Evolutionary conservation across 2,113 vertebrate species (phyloP).

Genomic region (Gymnogyps californianus): DNA sequence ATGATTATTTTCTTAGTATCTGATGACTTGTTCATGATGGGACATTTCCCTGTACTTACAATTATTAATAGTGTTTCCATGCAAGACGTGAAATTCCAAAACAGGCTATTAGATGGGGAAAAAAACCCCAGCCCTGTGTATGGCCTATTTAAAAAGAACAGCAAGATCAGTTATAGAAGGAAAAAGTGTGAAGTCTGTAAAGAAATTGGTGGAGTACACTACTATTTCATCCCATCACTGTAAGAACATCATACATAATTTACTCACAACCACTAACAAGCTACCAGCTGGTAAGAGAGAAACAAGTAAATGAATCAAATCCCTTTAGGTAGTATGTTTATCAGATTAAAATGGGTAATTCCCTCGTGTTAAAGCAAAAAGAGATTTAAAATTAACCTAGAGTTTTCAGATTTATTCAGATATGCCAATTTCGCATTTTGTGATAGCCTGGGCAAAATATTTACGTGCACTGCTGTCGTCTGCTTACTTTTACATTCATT

Average conservation of each 20-base stretch:
- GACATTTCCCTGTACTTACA: neutral
- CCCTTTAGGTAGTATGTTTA: neutral
- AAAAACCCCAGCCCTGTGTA: rapidly evolving
- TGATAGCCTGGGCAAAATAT: rapidly evolving
- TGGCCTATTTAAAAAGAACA: neutral
- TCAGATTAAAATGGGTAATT: neutral
- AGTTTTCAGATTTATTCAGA: neutral
- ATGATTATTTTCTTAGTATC: neutral
- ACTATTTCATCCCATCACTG: neutral
- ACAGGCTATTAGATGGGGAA: neutral
- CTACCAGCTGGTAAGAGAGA: neutral
- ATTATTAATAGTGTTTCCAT: neutral
- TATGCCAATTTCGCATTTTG: rapidly evolving
- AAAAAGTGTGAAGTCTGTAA: neutral
- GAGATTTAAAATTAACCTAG: neutral
- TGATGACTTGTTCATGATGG: neutral
- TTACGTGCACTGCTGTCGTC: rapidly evolving
- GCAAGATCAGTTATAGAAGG: neutral
- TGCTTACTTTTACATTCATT: neutral
- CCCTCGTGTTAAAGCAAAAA: neutral
- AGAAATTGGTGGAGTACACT: neutral
- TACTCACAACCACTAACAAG: neutral
- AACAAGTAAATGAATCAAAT: neutral
- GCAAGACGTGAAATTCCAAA: neutral
- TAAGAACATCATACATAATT: neutral